A percentile compares a stretch with the other conserved stretches of the same genome.
Evolutionary conservation across 2,888 invertebrate species (phyloP).

Genomic region (Deilephila porcellus): DNA sequence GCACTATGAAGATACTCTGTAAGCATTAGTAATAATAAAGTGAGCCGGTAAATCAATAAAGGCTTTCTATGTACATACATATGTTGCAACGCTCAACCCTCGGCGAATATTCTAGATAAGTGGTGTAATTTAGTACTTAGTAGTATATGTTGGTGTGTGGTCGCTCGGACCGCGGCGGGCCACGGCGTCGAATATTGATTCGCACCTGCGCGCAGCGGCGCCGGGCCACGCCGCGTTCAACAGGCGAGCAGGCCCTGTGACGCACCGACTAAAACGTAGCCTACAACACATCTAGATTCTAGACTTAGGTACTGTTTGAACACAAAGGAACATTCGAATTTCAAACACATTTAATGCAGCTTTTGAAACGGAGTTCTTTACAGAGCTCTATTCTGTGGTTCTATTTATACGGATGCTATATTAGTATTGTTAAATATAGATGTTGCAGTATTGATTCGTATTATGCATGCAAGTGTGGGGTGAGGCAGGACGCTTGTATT

Average conservation of each 20-base stretch:
- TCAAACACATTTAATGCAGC: neutral
- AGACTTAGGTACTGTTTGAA: neutral
- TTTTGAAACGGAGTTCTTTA: neutral
- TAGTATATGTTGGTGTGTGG: neutral
- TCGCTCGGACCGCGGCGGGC: conserved; percentile 19
- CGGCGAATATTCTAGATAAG: conserved; percentile 11
- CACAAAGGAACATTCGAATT: neutral
- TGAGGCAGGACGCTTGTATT: neutral
- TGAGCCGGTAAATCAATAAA: no score
- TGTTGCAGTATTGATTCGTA: conserved; percentile 1
- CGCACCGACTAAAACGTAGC: conserved; percentile 22
- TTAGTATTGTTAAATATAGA: conserved; percentile 3
- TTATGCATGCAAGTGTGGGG: neutral
- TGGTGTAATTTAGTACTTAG: conserved; percentile 2
- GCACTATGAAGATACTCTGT: no score
- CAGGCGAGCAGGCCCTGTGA: conserved; percentile 58
- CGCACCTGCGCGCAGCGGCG: conserved; percentile 66
- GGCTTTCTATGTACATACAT: neutral
- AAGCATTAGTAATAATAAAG: no score
- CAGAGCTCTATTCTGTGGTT: no score
- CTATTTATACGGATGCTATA: conserved; percentile 11
- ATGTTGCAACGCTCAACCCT: neutral
- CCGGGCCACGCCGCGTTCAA: conserved; percentile 52
- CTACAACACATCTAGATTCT: conserved; percentile 2
- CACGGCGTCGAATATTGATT: conserved; percentile 33